Base-by-base conservation (phyloP, 2,797 vertebrate species). In the Channallabes apus region DNA sequence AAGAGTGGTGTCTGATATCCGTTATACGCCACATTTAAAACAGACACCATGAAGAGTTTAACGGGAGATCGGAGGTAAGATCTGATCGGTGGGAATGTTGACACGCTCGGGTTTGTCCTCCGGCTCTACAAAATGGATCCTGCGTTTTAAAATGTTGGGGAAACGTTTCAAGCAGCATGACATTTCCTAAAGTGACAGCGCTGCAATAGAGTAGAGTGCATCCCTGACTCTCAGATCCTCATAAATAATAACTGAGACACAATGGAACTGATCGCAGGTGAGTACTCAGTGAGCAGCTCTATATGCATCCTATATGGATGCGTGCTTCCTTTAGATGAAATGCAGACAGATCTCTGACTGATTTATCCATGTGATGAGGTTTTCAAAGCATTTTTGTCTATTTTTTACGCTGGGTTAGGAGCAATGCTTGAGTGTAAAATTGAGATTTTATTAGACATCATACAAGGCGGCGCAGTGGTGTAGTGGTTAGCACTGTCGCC, bases 131-230 rank as follows among this genome's bases (percentile, higher is more conserved):
- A 15, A 12, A 54, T 8, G 51, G 5, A 51, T 75, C 72, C 11
- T 9, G 18, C n/a, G 15, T 27, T 75, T 12, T 51, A 38, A 5
- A 38, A 38, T 4, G 9, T n/a, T 29, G 27, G 75, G 54, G 11
- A 77, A 77, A 77, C 75, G 18, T 20, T 29, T 58, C 51, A 59
- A 18, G n/a, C 11, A 18, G 54, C n/a, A n/a, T 58, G 75, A 46
- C 56, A 61, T 41, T 41, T 64, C 35, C 27, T 64, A 17, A 41
- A 62, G 32, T n/a, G 58, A 41, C 58, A 41, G 59, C 32, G 4
- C 58, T 41, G 58, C 41, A 46, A 79, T 32, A 22, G 75, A 77
- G 77, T 80, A 22, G 75, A 77, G 77, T 80, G 35, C 35, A 41
- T n/a, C 32, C 27, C 3, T 35, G 35, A 20, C 22, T 62, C 58